phyloP scores from a whole-genome alignment of 2,888 invertebrate genomes.

The Archaeoteleia sp. region DNA sequence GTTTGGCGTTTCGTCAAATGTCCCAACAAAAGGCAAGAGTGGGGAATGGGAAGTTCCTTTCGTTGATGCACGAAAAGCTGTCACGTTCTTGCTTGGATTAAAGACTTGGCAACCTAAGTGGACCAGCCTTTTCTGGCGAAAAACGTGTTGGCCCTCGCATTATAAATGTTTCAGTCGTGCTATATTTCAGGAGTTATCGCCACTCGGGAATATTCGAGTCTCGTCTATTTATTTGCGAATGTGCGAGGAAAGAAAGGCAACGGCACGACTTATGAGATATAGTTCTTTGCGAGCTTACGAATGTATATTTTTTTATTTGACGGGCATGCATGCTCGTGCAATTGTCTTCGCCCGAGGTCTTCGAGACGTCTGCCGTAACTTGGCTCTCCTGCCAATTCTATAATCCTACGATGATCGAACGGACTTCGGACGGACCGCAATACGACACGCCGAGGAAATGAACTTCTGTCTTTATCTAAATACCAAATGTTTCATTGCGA shows the following conservation, averaged over 20 bases:
- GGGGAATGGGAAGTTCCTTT: background rate
- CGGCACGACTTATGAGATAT: constrained; percentile 19
- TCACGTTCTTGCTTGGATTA: background rate
- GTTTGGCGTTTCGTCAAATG: too few relatives aligned
- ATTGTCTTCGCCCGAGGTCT: constrained; percentile 20
- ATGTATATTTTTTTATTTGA: constrained; percentile 12
- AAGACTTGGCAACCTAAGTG: constrained; percentile 3
- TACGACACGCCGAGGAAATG: constrained; percentile 22
- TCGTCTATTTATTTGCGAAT: constrained; percentile 2
- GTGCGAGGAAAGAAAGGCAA: constrained; percentile 2
- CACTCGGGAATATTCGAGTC: constrained; percentile 4
- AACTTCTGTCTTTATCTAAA: constrained; percentile 3
- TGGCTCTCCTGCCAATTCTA: constrained; percentile 33
- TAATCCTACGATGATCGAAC: constrained; percentile 28
- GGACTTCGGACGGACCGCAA: constrained; percentile 8
- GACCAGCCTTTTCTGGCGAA: background rate
- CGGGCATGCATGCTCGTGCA: constrained; percentile 12
- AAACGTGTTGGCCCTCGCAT: constrained; percentile 5
- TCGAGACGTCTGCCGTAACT: constrained; percentile 16
- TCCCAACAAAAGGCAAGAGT: background rate
- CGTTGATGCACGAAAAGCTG: background rate
- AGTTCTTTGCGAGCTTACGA: background rate
- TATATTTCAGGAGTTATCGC: constrained; percentile 17
- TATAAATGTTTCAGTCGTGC: background rate
- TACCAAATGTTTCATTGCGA: constrained; percentile 15